Conservation (phyloP, 2,888 invertebrate genomes). For the Eulithis testata region DNA sequence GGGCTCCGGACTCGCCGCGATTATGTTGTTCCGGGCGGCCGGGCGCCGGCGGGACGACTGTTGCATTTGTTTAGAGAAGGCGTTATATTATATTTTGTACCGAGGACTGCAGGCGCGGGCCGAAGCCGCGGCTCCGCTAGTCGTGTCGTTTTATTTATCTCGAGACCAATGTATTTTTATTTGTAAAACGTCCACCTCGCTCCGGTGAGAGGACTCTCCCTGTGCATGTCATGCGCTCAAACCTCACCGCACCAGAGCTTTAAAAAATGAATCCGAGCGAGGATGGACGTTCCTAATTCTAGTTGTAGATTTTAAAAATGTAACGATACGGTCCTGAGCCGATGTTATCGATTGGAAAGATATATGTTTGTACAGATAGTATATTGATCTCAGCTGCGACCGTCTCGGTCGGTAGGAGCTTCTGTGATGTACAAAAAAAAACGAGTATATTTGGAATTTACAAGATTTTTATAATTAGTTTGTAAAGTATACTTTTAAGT, state of each 20-base stretch:
- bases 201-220: constrained; percentile 34
- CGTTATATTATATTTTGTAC: constrained; percentile 65
- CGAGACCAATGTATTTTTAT: constrained; percentile 76
- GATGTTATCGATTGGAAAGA: constrained; percentile 78
- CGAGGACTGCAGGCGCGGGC: constrained; percentile 52
- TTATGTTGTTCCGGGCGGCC: constrained; percentile 43
- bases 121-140: constrained; percentile 61
- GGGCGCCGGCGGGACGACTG: constrained; percentile 45
- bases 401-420: constrained; percentile 65
- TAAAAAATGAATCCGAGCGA: constrained; percentile 60
- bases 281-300: constrained; percentile 64
- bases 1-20: constrained; percentile 41
- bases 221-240: constrained; percentile 7
- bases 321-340: constrained; percentile 72
- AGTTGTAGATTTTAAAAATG: constrained; percentile 76
- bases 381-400: constrained; percentile 81
- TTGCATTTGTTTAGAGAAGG: constrained; percentile 66
- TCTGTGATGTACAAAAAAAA: constrained; percentile 83
- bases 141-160: constrained; percentile 79
- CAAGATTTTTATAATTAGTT: constrained; percentile 84
- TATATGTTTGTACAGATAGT: constrained; percentile 81
- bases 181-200: constrained; percentile 45
- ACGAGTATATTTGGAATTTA: constrained; percentile 82
- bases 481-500: constrained; percentile 81
- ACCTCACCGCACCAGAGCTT: constrained; percentile 67